Evolutionary conservation across 2,113 vertebrate genomes (phyloP).

Genomic region (Sinocyclocheilus grahami): DNA sequence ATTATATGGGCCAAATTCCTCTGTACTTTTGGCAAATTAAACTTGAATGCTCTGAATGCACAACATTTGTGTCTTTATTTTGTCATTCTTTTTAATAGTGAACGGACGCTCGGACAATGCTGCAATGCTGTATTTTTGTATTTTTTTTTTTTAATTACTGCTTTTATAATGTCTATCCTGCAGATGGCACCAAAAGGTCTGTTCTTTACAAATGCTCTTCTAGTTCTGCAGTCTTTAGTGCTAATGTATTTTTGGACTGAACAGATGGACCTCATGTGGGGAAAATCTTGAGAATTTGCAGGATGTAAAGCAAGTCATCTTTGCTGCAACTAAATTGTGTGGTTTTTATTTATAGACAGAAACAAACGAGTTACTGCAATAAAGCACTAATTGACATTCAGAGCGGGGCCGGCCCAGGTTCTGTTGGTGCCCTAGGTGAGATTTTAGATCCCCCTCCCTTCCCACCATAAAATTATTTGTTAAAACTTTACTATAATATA

Average conservation of each 20-base stretch:
- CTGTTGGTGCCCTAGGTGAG: too few relatives aligned
- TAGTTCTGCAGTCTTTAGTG: not conserved
- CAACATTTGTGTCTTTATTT: not conserved
- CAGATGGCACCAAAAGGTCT: conserved; percentile 41
- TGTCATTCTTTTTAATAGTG: not conserved
- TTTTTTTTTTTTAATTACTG: not conserved
- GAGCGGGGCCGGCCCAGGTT: not conserved
- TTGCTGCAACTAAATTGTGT: not conserved
- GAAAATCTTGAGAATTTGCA: not conserved
- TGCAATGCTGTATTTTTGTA: too few relatives aligned
- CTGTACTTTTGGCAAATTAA: conserved; percentile 41
- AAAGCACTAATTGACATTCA: not conserved
- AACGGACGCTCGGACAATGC: too few relatives aligned
- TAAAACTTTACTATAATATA: too few relatives aligned
- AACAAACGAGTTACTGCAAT: not conserved
- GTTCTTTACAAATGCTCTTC: not conserved
- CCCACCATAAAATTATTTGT: too few relatives aligned
- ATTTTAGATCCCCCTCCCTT: too few relatives aligned
- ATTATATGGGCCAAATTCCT: conserved; percentile 3
- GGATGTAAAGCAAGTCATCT: not conserved
- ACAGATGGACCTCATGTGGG: conserved; percentile 2
- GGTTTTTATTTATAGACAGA: not conserved
- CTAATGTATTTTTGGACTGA: not conserved
- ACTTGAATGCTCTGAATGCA: conserved; percentile 36
- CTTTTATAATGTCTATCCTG: conserved; percentile 20